Evolutionary conservation across 2,888 invertebrate genomes (phyloP).

Genomic region (Cinara cedri): DNA sequence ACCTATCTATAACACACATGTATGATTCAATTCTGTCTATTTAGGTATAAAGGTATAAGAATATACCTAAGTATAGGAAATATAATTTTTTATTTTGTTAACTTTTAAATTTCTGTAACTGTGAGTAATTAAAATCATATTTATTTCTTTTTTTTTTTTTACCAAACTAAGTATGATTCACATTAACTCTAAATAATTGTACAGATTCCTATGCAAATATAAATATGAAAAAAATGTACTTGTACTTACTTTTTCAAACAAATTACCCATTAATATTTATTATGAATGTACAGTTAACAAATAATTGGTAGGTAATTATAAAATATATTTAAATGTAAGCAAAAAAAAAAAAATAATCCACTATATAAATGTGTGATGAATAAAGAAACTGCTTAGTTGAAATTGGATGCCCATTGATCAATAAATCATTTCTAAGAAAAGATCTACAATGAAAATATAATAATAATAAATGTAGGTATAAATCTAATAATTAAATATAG

Average conservation of each 20-base stretch:
- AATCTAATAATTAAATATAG: neutral
- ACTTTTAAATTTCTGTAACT: no score
- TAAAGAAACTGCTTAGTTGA: neutral
- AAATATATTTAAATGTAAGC: neutral
- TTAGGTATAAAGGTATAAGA: no score
- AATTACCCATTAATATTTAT: conserved; percentile 38
- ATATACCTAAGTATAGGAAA: no score
- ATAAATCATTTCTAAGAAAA: neutral
- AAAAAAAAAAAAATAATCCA: neutral
- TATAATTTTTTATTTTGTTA: no score
- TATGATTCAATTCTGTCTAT: no score
- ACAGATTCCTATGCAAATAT: neutral
- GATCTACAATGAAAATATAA: neutral
- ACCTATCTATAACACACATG: no score
- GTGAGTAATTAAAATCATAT: no score
- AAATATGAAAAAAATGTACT: neutral
- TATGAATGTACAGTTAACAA: neutral
- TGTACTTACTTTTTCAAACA: conserved; percentile 30
- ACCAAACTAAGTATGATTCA: no score
- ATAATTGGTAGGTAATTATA: no score
- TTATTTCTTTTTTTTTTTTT: no score
- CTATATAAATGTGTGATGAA: no score
- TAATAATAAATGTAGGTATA: neutral
- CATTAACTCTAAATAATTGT: no score
- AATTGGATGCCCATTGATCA: neutral